phyloP scores from a whole-genome alignment of 2,888 invertebrate species.

The Lepas anatifera region DNA sequence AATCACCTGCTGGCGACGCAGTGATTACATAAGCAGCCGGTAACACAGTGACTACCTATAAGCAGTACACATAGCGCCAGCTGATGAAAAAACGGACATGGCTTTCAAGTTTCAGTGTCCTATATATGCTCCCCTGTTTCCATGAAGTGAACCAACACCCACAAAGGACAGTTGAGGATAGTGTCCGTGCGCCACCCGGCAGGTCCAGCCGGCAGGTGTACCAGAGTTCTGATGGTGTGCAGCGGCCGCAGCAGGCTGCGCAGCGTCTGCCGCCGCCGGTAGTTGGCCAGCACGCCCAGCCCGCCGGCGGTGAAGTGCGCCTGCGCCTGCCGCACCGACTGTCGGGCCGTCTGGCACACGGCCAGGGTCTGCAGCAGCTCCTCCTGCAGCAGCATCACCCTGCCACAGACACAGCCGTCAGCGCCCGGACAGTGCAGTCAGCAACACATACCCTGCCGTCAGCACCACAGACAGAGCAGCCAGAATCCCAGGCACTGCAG shows the following conservation, averaged over 20 bases:
- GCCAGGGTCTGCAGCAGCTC: constrained; percentile 54
- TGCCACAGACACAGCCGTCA: constrained; percentile 19
- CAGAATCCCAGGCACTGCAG: too few species aligned
- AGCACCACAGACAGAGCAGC: background rate
- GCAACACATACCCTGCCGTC: background rate
- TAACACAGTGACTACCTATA: too few species aligned
- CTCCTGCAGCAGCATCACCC: constrained; percentile 56
- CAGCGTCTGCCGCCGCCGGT: constrained; percentile 72
- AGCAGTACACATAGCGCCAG: too few species aligned
- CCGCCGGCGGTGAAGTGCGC: constrained; percentile 72
- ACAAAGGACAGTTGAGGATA: too few species aligned
- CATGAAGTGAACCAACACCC: too few species aligned
- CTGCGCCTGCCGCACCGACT: constrained; percentile 59
- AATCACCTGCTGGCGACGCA: too few species aligned
- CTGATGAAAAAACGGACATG: too few species aligned
- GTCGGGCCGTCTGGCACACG: constrained; percentile 57
- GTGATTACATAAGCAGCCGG: too few species aligned
- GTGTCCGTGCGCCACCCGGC: too few species aligned
- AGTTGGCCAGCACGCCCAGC: constrained; percentile 80
- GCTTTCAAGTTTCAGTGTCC: too few species aligned
- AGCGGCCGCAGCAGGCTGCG: constrained; percentile 66
- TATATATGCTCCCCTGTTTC: too few species aligned
- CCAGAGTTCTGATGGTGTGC: constrained; percentile 63
- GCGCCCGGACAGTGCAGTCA: too few species aligned
- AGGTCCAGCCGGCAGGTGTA: constrained; percentile 39